Base-by-base conservation (phyloP, 2,888 invertebrate genomes). In the Calephelis perditalis region DNA sequence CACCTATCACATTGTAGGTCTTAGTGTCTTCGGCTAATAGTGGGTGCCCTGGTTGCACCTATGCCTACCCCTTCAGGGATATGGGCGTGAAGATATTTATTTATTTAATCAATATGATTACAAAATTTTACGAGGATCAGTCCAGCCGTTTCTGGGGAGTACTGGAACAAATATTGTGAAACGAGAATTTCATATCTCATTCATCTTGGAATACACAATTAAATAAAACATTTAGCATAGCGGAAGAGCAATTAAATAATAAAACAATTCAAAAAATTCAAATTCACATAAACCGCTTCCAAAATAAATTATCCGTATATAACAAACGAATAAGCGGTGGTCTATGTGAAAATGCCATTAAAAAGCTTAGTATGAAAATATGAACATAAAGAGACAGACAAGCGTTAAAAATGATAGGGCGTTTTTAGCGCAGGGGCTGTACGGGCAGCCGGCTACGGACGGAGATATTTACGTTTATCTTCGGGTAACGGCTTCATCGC, bases 381-480 rank as follows among this genome's bases (percentile, higher is more conserved):
- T 66, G 64, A 68, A 71, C 72, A 75, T 73, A 70, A 75, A 75
- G 72, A 71, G 60, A 52, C 58, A 60, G 68, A 72, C 68, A 72
- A 75, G 71, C 71, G 74, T 65, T 57, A 65, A 66, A 66, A 65
- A 65, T 59, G 66, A 69, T 62, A 65, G 69, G 67, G 64, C 59
- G 69, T 68, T 65, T 68, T 60, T 65, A 65, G 65, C 60, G 66
- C 64, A 59, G 67, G 69, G 71, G 70, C 65, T 67, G 70, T 67
- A 70, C 71, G 68, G 67, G 68, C 70, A 68, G 69, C 81, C 74
- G 78, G 80, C 81, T 78, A 81, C 79, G 81, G 79, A 77, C 81
- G 77, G 81, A 84, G 84, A 88, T 88, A 87, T 90, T 89, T 88
- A 89, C 86, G 89, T 88, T 88, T 88, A 90, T 88, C 89, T 90